Conservation (phyloP, 2,113 vertebrate genomes). For the Abramis brama region DNA sequence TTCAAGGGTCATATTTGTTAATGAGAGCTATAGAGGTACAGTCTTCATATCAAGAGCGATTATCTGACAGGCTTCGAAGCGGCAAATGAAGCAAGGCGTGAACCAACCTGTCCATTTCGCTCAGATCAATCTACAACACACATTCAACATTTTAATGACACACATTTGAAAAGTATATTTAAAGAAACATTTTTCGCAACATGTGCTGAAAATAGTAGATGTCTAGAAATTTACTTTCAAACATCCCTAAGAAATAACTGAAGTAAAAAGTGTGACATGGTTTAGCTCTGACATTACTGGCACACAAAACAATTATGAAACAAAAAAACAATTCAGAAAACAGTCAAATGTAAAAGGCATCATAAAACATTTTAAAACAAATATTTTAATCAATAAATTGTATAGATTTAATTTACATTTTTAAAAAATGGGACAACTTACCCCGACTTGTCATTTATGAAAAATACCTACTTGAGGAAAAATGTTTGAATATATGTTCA, state of each 20-base stretch:
- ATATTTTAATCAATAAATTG: neutral
- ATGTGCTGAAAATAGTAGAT: neutral
- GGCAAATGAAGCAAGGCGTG: neutral
- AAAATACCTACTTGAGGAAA: neutral
- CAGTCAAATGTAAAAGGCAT: neutral
- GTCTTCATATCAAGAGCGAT: slow-evolving; percentile 4
- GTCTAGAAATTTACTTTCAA: neutral
- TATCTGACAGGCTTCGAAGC: slow-evolving; percentile 12
- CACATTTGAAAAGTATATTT: neutral
- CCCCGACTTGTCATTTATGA: neutral
- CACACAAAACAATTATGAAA: neutral
- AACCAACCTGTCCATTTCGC: slow-evolving; percentile 38
- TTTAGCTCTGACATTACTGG: too few species aligned
- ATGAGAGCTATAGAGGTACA: neutral
- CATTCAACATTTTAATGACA: slow-evolving; percentile 38
- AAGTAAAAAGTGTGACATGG: too few species aligned
- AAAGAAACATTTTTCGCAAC: neutral
- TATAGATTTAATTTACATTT: neutral
- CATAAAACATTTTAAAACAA: neutral
- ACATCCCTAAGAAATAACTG: too few species aligned
- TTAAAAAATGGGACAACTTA: neutral
- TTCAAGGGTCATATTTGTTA: slow-evolving; percentile 2
- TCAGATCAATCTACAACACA: slow-evolving; percentile 46
- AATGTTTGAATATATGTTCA: neutral
- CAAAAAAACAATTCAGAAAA: neutral